Percentiles rank a stretch among this genome's conserved stretches.
Evolutionary conservation across 1,140 invertebrate genomes (phyloP).

Genomic region (Galleria mellonella): DNA sequence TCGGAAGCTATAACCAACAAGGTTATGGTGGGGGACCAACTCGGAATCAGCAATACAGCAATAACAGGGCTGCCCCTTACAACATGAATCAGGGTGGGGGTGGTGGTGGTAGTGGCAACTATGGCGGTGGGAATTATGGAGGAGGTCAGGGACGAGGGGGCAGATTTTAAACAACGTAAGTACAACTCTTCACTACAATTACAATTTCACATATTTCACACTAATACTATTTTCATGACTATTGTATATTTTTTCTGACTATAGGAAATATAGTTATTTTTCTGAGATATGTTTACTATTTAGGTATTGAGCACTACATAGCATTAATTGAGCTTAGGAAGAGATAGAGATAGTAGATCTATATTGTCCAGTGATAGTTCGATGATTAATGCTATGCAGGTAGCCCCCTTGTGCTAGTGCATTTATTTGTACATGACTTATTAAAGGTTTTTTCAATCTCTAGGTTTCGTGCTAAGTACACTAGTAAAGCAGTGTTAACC

Average conservation of each 20-base stretch:
- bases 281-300: slow-evolving; percentile 8
- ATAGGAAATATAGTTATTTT: slow-evolving; percentile 11
- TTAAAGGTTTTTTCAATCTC: slow-evolving; percentile 72
- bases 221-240: slow-evolving; percentile 6
- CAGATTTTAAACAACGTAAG: slow-evolving; percentile 55
- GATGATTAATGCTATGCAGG: slow-evolving; percentile 65
- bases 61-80: slow-evolving; percentile 79
- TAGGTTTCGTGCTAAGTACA: slow-evolving; percentile 74
- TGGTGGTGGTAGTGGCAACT: slow-evolving; percentile 43
- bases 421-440: slow-evolving; percentile 46
- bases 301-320: slow-evolving; percentile 50
- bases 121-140: slow-evolving; percentile 45
- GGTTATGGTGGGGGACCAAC: slow-evolving; percentile 83
- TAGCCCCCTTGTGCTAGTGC: slow-evolving; percentile 33
- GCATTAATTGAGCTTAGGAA: slow-evolving; percentile 59
- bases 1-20: slow-evolving; percentile 85
- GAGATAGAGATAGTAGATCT: slow-evolving; percentile 25
- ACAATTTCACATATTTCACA: slow-evolving; percentile 15
- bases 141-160: slow-evolving; percentile 44
- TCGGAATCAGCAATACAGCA: slow-evolving; percentile 78
- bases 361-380: slow-evolving; percentile 26
- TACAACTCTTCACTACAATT: slow-evolving; percentile 20
- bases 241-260: not conserved
- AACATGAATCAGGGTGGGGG: slow-evolving; percentile 75
- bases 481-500: slow-evolving; percentile 71